These are phyloP conservation scores for Apogon hyalosoma DNA, from an alignment of 2,797 vertebrate species.

Conservation along the genomic window DNA sequence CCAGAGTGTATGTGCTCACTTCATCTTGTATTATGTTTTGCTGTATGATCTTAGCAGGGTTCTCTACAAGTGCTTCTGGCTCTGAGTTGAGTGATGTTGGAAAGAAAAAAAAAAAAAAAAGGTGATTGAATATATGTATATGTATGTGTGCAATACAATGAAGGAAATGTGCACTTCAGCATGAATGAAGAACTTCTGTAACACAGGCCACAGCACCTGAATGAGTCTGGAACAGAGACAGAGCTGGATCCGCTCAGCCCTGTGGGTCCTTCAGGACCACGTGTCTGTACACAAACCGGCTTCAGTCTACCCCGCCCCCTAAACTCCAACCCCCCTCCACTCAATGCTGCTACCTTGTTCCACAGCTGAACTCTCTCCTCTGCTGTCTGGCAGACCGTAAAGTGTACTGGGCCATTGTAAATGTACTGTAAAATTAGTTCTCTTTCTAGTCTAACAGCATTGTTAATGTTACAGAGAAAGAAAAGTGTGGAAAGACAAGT, in stretches of 20 bases:
- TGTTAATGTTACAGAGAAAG: conserved; percentile 37
- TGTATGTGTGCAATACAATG: conserved; percentile 42
- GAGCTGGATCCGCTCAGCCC: conserved; percentile 75
- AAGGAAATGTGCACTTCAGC: conserved; percentile 54
- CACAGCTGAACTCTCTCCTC: conserved; percentile 62
- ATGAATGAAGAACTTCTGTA: conserved; percentile 42
- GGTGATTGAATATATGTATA: conserved; percentile 9
- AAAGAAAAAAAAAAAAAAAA: conserved; percentile 29
- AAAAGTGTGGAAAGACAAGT: conserved; percentile 26
- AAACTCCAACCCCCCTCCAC: conserved; percentile 43
- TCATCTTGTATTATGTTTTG: conserved; percentile 47
- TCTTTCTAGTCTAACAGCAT: conserved; percentile 37
- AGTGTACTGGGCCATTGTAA: conserved; percentile 54
- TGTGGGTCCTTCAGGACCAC: conserved; percentile 83
- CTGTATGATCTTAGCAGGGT: conserved; percentile 44
- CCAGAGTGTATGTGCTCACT: conserved; percentile 31
- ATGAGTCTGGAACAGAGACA: conserved; percentile 65
- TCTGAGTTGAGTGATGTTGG: conserved; percentile 30
- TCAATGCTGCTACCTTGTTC: conserved; percentile 72
- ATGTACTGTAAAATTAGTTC: conserved; percentile 62
- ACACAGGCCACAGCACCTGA: conserved; percentile 37
- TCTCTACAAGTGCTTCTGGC: conserved; percentile 51
- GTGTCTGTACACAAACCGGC: conserved; percentile 71
- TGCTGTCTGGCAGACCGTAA: conserved; percentile 58
- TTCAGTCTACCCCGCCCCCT: conserved; percentile 50